phyloP scores from a whole-genome alignment of 2,797 vertebrate genomes.

The Gymnoscopelus microlampas region DNA sequence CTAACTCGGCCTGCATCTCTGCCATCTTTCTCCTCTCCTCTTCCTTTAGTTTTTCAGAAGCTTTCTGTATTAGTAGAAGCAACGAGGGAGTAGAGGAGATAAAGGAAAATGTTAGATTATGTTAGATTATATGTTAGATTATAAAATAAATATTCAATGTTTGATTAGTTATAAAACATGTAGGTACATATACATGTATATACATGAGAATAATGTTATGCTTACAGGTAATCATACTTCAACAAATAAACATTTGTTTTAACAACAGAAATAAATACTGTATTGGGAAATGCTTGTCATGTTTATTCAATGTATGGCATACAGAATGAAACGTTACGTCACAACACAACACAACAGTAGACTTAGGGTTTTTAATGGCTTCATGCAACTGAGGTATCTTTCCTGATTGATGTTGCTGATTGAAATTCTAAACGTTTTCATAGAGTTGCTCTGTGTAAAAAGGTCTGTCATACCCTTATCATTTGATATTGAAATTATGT shows the following conservation, averaged over 20 bases:
- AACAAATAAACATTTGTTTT: conserved; percentile 6
- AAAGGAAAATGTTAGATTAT: conserved; percentile 52
- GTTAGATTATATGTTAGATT: conserved; percentile 47
- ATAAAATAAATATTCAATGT: conserved; percentile 14
- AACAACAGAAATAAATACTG: conserved; percentile 27
- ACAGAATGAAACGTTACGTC: conserved; percentile 67
- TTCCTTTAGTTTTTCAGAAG: conserved; percentile 92
- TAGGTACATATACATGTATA: conserved; percentile 60
- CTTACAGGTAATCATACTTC: conserved; percentile 13
- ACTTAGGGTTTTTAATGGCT: conserved; percentile 51
- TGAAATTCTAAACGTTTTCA: background rate
- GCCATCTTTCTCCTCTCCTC: conserved; percentile 90
- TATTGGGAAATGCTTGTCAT: conserved; percentile 52
- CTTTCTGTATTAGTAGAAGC: conserved; percentile 85
- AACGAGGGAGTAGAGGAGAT: conserved; percentile 51
- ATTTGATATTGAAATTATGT: background rate
- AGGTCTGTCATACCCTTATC: background rate
- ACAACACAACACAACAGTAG: conserved; percentile 72
- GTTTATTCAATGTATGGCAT: conserved; percentile 65
- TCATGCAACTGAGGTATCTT: conserved; percentile 64
- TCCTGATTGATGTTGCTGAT: background rate
- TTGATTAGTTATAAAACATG: conserved; percentile 47
- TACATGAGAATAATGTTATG: conserved; percentile 50
- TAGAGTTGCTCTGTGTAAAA: background rate
- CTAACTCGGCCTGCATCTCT: conserved; percentile 92